These are phyloP conservation scores for Dryomyza anilis DNA, from an alignment of 2,888 invertebrate genomes.

Conservation along the genomic window DNA sequence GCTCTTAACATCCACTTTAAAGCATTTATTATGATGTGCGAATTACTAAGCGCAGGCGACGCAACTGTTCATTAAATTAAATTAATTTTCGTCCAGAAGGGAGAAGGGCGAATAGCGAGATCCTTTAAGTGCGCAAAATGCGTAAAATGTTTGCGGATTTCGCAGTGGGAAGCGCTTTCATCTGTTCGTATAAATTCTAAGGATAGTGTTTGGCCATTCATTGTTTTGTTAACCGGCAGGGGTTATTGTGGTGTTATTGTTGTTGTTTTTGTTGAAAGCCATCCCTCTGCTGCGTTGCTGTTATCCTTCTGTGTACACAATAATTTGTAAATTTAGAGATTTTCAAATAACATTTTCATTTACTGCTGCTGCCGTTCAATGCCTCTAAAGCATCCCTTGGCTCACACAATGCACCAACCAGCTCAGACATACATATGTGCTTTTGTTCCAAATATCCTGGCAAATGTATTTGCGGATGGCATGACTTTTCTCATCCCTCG, in stretches of 20 bases:
- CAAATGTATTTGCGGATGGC: no score
- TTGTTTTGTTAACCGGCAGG: no score
- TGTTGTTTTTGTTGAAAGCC: background rate
- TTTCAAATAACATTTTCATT: background rate
- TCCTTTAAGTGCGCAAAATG: no score
- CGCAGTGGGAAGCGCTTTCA: no score
- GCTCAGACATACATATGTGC: no score
- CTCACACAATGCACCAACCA: background rate
- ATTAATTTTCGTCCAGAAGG: background rate
- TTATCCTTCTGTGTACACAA: background rate
- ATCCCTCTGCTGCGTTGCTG: background rate
- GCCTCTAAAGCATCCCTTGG: background rate
- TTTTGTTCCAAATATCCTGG: no score
- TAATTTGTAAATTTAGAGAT: no score
- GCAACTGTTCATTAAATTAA: background rate
- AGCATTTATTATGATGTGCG: slow-evolving; percentile 23
- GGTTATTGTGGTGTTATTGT: background rate
- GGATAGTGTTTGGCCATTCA: no score
- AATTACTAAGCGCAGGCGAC: background rate
- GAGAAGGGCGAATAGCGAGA: no score
- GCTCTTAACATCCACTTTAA: slow-evolving; percentile 36
- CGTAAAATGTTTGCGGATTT: no score
- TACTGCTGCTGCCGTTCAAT: background rate
- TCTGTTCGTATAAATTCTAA: no score
- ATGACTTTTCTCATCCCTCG: no score